Conservation (phyloP, 2,797 vertebrate species). For the Muraenolepis orangiensis region DNA sequence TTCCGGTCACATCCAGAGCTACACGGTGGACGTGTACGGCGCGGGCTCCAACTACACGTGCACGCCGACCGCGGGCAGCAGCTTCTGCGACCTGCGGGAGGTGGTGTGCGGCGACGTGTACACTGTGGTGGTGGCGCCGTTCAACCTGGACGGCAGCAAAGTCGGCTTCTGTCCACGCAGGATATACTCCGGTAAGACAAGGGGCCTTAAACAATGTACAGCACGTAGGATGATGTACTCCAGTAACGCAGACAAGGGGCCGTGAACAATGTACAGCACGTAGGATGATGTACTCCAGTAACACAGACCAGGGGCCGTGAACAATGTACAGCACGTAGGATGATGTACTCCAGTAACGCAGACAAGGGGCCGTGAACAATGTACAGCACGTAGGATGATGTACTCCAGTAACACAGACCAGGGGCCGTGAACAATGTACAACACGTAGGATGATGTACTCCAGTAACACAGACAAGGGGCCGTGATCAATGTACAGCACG, state of each 20-base stretch:
- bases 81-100: conserved; percentile 79
- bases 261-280: too few species aligned
- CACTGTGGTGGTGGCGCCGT: conserved; percentile 79
- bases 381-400: too few species aligned
- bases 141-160: conserved; percentile 67
- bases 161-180: conserved; percentile 83
- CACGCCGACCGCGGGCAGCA: conserved; percentile 59
- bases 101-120: conserved; percentile 86
- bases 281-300: too few species aligned
- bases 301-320: background rate
- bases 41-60: conserved; percentile 85
- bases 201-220: background rate
- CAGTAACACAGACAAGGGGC: too few species aligned
- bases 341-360: too few species aligned
- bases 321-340: too few species aligned
- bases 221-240: too few species aligned
- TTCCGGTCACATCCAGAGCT: conserved; percentile 63
- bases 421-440: background rate
- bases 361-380: background rate
- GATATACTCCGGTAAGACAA: conserved; percentile 85
- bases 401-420: too few species aligned
- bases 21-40: conserved; percentile 77
- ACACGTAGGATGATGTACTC: too few species aligned
- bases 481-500: too few species aligned
- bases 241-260: too few species aligned